These are phyloP conservation scores for Lonchura striata DNA, from an alignment of 2,113 vertebrate genomes.

Conservation along the genomic window DNA sequence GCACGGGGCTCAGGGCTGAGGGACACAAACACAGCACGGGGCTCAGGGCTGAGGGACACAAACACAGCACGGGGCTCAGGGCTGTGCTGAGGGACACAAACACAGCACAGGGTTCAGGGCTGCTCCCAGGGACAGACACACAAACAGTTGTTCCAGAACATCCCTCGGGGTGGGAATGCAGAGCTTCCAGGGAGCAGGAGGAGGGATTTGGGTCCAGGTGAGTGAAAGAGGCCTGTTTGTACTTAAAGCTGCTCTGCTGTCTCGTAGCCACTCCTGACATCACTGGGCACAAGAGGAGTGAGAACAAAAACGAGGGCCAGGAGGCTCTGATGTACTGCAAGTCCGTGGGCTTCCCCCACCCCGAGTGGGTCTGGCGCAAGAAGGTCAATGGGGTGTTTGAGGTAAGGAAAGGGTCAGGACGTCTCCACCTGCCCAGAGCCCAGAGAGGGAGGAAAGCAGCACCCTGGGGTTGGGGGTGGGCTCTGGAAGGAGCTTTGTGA, in stretches of 20 bases:
- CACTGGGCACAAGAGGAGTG: slow-evolving; percentile 92
- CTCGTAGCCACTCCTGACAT: slow-evolving; percentile 86
- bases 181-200: not conserved
- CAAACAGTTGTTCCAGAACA: not conserved
- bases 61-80: not conserved
- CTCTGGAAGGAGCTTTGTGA: not conserved
- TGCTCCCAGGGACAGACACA: not conserved
- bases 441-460: not conserved
- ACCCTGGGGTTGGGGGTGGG: not conserved
- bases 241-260: not conserved
- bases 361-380: slow-evolving; percentile 91
- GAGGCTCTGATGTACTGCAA: slow-evolving; percentile 92
- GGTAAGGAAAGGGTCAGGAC: not conserved
- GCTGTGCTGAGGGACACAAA: not conserved
- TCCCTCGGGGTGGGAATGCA: not conserved
- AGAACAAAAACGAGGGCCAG: slow-evolving; percentile 96
- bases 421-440: not conserved
- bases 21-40: not conserved
- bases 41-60: too few species aligned
- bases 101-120: not conserved
- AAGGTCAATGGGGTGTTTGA: slow-evolving; percentile 71
- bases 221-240: not conserved
- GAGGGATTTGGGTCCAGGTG: rapidly evolving
- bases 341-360: slow-evolving; percentile 93
- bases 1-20: not conserved